Evolutionary conservation across 1,140 invertebrate species (phyloP), one percentile per base, ranked within the genome.

Genomic region (Bilobella aurantiaca): DNA sequence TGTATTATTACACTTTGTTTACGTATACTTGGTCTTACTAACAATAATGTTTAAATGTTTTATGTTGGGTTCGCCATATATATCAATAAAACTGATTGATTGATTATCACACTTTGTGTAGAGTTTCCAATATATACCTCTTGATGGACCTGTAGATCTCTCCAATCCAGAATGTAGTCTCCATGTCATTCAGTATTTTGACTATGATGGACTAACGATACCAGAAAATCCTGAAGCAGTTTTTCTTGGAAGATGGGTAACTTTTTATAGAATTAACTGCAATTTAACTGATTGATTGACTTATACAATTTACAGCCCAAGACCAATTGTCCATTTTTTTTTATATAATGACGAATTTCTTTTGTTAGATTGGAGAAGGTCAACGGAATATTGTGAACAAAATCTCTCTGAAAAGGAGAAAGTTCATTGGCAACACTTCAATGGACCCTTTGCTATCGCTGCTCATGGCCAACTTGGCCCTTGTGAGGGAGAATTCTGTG

Each of bases 391-490:
- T 88, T 27, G 89, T 95, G 34, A 80, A 84, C 68, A 82, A 86
- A 64, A 83, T 92, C 57, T 92, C 91, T 21, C 58, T 70, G 23
- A 70, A 70, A 79, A 87, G 84, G 30, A 82, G 94, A 25, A 91
- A 91, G 79, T 98, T 96, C 76, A 96, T 98, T 75, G 93, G 93
- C 3, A 98, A 96, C 75, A 98, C 95, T 0, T 93, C 89, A 73
- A 98, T 98, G 95, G 94, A 98, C 78, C 86, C 94, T 0, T 88
- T 91, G 69, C 79, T 98, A 0, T 88, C 93, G 2, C 77, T 98
- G 23, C 78, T 98, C 28, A 96, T 97, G 93, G 88, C 91, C 0
- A 98, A 98, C 80, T 87, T 96, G 77, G 93, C 88, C 1, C 79
- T 86, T 78, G 84, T 96, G 23, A 79, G 79, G 58, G 70, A 79